phyloP scores from a whole-genome alignment of 2,113 vertebrate genomes.

The Actenoides lindsayi region DNA sequence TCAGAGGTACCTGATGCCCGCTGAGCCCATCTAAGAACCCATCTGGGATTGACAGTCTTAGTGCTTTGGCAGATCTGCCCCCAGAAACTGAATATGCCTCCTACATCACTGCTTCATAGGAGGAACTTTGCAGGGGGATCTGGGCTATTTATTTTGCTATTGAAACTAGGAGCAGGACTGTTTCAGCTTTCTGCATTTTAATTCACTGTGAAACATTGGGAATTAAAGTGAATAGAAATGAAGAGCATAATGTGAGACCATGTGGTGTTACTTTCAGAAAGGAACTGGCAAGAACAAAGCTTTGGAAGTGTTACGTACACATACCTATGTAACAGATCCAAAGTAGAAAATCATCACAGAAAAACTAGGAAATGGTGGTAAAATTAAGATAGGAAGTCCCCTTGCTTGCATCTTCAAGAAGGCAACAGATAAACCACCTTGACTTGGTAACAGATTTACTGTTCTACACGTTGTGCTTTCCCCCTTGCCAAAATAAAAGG shows the following conservation, averaged over 20 bases:
- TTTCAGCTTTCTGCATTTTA: background rate
- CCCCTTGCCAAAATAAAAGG: constrained; percentile 48
- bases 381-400: background rate
- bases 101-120: background rate
- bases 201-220: background rate
- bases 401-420: background rate
- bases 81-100: background rate
- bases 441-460: constrained; percentile 30
- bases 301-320: background rate
- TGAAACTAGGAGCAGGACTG: background rate
- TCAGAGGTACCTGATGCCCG: background rate
- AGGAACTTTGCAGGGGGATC: background rate
- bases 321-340: background rate
- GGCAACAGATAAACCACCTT: constrained; percentile 2
- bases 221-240: background rate
- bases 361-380: background rate
- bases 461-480: constrained; percentile 11
- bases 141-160: background rate
- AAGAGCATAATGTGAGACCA: background rate
- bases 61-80: background rate
- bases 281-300: constrained; percentile 8
- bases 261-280: background rate
- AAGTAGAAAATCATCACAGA: background rate
- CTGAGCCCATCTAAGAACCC: background rate
- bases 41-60: background rate